These are phyloP conservation scores for Callionymus lyra DNA, from an alignment of 2,113 vertebrate species.

Conservation along the genomic window DNA sequence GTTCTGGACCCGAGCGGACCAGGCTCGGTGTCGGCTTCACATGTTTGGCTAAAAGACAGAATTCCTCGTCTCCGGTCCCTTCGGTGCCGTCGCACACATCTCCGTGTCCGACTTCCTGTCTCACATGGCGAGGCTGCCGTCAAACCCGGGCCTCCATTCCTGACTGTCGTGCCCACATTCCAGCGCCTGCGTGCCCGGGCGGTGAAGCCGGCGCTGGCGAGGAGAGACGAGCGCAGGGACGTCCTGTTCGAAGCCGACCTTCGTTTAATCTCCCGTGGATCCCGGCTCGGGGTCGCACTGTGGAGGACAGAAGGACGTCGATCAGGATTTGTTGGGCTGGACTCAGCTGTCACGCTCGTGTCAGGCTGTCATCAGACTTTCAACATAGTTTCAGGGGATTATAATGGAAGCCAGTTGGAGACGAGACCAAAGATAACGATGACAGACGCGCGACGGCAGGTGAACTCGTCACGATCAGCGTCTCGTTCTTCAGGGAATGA, in stretches of 20 bases:
- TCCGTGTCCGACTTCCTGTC: slow-evolving; percentile 21
- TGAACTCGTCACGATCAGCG: neutral
- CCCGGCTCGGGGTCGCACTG: slow-evolving; percentile 38
- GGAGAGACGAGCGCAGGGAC: slow-evolving; percentile 51
- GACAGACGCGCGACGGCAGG: neutral
- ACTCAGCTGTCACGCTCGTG: slow-evolving; percentile 24
- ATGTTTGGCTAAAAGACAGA: slow-evolving; percentile 39
- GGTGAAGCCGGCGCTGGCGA: slow-evolving; percentile 60
- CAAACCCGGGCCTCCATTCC: slow-evolving; percentile 23
- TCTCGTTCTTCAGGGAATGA: no score
- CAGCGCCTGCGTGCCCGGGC: slow-evolving; percentile 48
- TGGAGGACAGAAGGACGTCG: slow-evolving; percentile 36
- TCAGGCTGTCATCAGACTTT: slow-evolving; percentile 14
- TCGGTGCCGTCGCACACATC: slow-evolving; percentile 44
- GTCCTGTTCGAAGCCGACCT: slow-evolving; percentile 64
- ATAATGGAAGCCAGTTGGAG: slow-evolving; percentile 3
- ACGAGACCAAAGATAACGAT: slow-evolving; percentile 5
- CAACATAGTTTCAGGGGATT: slow-evolving; percentile 1
- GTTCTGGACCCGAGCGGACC: slow-evolving; percentile 28
- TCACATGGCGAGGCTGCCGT: slow-evolving; percentile 29
- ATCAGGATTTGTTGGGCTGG: slow-evolving; percentile 10
- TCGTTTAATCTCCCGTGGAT: slow-evolving; percentile 43
- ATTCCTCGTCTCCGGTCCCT: slow-evolving; percentile 34
- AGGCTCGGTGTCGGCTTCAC: slow-evolving; percentile 42
- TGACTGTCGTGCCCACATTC: slow-evolving; percentile 53